Base-by-base conservation (phyloP, 1,140 invertebrate genomes). In the Drepana arcuata region DNA sequence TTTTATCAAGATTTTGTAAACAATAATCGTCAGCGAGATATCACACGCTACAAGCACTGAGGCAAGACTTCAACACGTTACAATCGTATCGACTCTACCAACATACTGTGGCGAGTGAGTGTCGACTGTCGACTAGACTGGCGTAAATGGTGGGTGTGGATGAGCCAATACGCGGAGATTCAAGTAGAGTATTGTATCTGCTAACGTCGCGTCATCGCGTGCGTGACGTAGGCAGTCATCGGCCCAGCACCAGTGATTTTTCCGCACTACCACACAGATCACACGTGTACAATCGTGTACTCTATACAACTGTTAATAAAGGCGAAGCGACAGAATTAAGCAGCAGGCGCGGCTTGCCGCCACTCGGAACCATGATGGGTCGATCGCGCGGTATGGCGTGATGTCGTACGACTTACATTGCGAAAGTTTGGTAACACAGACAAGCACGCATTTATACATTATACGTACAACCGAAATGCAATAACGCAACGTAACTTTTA, bases 361-460 rank as follows among this genome's bases (percentile, higher is more conserved):
- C 16, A 36, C 14, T 6, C 27, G 7, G 16, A 7, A 13, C 15
- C 14, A n/a, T 12, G 35, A 27, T 40, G 53, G 48, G 48, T 53
- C 48, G 42, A 64, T 71, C 59, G 72, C 56, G 54, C 57, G 64
- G 57, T 59, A 52, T 79, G 71, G 72, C 75, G 72, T 73, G 72
- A 80, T 74, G 48, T 77, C 66, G 64, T 42, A 49, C 63, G 60
- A 67, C 56, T 24, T 51, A 37, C 47, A 42, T 67, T 72, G 57
- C 62, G 72, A 79, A 75, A 79, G 70, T 68, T 6, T 10, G 10
- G n/a, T 7, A 26, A 6, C 18, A 21, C 4, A 21, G 4, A 5
- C 18, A 9, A 5, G 4, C 4, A 9, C 18, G 4, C 4, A 5
- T 9, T 5, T 21, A 21, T 9, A 21, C 4, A 21, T 21, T 5